phyloP scores from a whole-genome alignment of 2,797 vertebrate species.

The Manis pentadactyla region DNA sequence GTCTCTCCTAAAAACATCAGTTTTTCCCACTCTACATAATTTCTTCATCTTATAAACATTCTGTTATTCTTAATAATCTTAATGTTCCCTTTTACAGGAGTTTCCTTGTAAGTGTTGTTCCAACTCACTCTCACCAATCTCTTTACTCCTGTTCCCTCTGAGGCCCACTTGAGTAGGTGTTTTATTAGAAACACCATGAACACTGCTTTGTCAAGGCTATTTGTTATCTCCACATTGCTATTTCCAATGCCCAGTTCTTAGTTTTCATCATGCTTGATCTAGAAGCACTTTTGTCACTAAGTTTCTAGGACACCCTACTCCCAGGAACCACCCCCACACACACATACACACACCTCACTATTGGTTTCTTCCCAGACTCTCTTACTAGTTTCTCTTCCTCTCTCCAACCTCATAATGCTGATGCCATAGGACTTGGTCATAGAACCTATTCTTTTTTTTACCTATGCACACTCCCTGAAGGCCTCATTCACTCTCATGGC shows the following conservation, averaged over 20 bases:
- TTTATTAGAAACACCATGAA: neutral
- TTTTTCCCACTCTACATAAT: neutral
- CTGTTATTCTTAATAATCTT: neutral
- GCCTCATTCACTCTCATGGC: neutral
- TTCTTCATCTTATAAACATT: neutral
- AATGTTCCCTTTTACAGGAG: neutral
- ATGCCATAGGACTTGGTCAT: neutral
- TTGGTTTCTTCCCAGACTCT: neutral
- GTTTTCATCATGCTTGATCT: neutral
- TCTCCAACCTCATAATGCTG: neutral
- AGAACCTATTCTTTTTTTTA: neutral
- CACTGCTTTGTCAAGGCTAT: neutral
- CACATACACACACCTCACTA: neutral
- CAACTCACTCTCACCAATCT: neutral
- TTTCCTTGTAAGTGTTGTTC: neutral
- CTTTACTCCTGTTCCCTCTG: neutral
- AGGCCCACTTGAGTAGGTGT: neutral
- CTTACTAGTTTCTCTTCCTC: neutral
- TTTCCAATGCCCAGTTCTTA: neutral
- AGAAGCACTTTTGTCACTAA: neutral
- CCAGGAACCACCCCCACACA: neutral
- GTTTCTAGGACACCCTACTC: neutral
- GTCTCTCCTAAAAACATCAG: neutral
- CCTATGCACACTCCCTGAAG: neutral
- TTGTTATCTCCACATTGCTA: neutral